phyloP scores from a whole-genome alignment of 23 tunicate genomes.

The Botrylloides violaceus region DNA sequence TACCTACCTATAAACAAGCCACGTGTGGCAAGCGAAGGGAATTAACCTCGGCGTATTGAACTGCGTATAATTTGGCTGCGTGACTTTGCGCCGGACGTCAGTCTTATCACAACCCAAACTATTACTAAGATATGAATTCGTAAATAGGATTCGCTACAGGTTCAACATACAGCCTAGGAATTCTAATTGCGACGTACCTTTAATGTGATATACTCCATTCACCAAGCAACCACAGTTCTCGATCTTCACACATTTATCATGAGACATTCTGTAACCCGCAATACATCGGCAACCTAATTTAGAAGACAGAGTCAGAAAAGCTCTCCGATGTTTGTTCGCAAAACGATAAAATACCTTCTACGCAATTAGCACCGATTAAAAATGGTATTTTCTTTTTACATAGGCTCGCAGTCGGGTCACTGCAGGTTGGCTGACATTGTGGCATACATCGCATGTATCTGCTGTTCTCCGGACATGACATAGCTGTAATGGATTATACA shows the following conservation, averaged over 20 bases:
- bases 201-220: conserved; percentile 12
- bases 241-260: conserved; percentile 1
- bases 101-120: neutral
- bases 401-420: conserved; percentile 28
- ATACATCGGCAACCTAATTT: conserved; percentile 7
- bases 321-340: neutral
- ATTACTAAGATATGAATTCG: neutral
- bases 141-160: neutral
- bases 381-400: conserved; percentile 27
- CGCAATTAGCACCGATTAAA: conserved; percentile 34
- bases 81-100: neutral
- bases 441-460: conserved; percentile 37
- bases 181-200: too few relatives aligned
- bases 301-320: neutral
- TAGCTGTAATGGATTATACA: conserved; percentile 14
- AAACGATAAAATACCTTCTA: conserved; percentile 33
- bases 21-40: too few relatives aligned
- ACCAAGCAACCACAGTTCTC: conserved; percentile 23
- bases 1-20: too few relatives aligned
- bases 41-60: too few relatives aligned
- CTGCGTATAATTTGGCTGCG: too few relatives aligned
- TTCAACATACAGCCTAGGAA: too few relatives aligned
- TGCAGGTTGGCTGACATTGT: conserved; percentile 73
- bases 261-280: neutral
- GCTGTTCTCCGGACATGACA: conserved; percentile 37